A percentile compares a stretch with the other conserved stretches of the same genome.
Conservation (phyloP, 2,888 invertebrate genomes). For the Argyresthia goedartella region DNA sequence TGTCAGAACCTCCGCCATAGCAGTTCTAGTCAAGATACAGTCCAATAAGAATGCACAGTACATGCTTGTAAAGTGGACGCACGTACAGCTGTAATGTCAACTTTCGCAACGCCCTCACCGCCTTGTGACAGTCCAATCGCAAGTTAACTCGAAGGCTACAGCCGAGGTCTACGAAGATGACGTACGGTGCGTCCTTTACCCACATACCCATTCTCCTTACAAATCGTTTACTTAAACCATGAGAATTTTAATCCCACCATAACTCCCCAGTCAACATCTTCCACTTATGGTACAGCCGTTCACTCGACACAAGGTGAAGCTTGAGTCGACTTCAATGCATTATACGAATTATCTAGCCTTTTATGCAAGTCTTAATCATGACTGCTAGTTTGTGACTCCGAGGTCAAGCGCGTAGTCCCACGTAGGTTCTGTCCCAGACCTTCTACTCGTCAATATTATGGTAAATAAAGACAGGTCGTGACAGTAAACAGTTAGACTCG, state of each 20-base stretch:
- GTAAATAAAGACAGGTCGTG: neutral
- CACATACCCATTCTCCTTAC: too few relatives aligned
- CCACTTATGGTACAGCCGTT: neutral
- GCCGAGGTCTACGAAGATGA: constrained; percentile 14
- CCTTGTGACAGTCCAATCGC: constrained; percentile 54
- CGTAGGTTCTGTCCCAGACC: neutral
- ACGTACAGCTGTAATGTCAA: constrained; percentile 55
- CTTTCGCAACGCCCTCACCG: constrained; percentile 55
- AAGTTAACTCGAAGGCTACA: constrained; percentile 56
- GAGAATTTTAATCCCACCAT: neutral
- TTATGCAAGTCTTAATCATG: constrained; percentile 3
- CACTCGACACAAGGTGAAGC: neutral
- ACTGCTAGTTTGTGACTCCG: neutral
- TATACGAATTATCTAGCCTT: constrained; percentile 3
- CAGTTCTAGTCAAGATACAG: neutral
- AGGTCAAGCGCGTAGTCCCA: too few relatives aligned
- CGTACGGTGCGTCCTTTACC: neutral
- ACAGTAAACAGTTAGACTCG: neutral
- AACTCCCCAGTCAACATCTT: neutral
- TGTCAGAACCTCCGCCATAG: too few relatives aligned
- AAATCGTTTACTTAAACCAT: too few relatives aligned
- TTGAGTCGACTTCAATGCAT: constrained; percentile 1
- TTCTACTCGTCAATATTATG: neutral
- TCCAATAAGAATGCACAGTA: constrained; percentile 36
- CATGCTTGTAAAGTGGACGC: constrained; percentile 50